A percentile compares a stretch with the other conserved stretches of the same genome.
Evolutionary conservation across 2,888 invertebrate species (phyloP).

Genomic region (Luffia ferchaultella): DNA sequence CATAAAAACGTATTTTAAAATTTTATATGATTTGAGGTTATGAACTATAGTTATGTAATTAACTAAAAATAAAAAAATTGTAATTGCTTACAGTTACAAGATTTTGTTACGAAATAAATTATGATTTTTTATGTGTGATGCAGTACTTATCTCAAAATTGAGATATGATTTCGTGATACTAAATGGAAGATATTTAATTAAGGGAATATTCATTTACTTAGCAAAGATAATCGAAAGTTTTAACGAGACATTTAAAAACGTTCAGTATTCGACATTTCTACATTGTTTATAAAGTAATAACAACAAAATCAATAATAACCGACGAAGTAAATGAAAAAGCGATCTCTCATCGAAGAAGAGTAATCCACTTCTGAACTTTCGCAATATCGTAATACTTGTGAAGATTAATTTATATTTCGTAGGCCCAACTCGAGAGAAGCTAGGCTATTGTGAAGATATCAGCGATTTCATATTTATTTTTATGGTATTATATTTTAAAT

Average conservation of each 20-base stretch:
- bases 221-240: background rate
- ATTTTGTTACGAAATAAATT: too few relatives aligned
- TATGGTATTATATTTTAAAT: too few relatives aligned
- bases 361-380: background rate
- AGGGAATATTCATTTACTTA: too few relatives aligned
- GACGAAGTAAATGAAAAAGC: background rate
- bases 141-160: too few relatives aligned
- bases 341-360: background rate
- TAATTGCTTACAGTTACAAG: too few relatives aligned
- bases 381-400: background rate
- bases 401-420: background rate
- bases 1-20: too few relatives aligned
- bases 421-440: background rate
- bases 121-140: too few relatives aligned
- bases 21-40: too few relatives aligned
- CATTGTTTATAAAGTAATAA: background rate
- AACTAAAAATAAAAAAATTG: too few relatives aligned
- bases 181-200: too few relatives aligned
- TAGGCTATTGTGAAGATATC: background rate
- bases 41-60: too few relatives aligned
- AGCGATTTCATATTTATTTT: background rate
- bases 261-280: background rate
- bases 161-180: too few relatives aligned
- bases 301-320: background rate
- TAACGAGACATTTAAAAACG: background rate